These are phyloP conservation scores for Chloromyia formosa DNA, from an alignment of 2,888 invertebrate species.

Conservation along the genomic window DNA sequence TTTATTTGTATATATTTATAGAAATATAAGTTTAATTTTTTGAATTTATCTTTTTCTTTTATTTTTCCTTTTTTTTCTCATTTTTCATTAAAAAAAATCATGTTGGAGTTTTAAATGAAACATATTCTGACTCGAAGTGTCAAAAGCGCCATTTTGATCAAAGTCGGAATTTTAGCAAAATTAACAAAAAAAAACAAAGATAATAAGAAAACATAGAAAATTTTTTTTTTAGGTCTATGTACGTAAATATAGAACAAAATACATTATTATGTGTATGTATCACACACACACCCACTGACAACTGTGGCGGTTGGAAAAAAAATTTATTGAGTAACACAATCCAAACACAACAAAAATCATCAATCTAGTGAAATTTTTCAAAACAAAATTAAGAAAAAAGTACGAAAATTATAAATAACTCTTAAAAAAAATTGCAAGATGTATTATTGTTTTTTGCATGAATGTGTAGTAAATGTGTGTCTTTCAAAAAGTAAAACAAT, in stretches of 20 bases:
- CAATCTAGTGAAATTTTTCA: constrained; percentile 17
- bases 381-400: constrained; percentile 11
- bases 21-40: constrained; percentile 14
- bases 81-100: no score
- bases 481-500: constrained; percentile 21
- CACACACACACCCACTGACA: no score
- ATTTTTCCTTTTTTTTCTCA: neutral
- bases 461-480: constrained; percentile 38
- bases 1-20: constrained; percentile 17
- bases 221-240: no score
- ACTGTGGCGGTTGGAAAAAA: constrained; percentile 32
- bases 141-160: neutral
- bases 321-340: constrained; percentile 3
- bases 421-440: constrained; percentile 23
- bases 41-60: neutral
- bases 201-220: neutral
- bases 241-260: no score
- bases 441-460: constrained; percentile 37
- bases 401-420: neutral
- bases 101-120: no score
- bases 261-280: no score
- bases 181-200: constrained; percentile 17
- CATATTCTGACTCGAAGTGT: no score
- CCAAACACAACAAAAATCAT: neutral
- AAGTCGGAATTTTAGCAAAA: constrained; percentile 24